Evolutionary conservation across 2,888 invertebrate genomes (phyloP), one percentile per base, ranked within the genome.

Genomic region (Catocala fraxini): DNA sequence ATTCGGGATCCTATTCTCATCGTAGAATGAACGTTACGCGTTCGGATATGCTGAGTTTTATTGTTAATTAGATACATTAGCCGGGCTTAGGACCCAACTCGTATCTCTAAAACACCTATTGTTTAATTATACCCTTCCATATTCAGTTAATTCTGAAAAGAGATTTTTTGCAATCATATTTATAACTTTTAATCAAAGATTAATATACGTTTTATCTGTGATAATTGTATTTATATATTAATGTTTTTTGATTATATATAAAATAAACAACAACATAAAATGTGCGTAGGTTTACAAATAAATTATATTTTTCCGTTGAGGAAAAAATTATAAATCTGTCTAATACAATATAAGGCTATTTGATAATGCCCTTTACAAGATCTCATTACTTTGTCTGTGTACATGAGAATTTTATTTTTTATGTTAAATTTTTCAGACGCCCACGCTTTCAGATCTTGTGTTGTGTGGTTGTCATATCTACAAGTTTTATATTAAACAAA

Each of bases 281-380:
- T 39, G 0, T 6, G 35, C 6, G 35, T 39, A 39, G 35, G 35
- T 39, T 39, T 39, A 9, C 9, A 39, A 9, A 11, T 25, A 47
- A 51, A 48, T 48, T 41, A 25, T 49, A 33, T 43, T 53, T 34
- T 42, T 41, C 15, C 9, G 47, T 41, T 47, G 12, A 15, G 3
- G 11, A 35, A 45, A 25, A 3, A 55, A 65, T 64, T 45, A 25
- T 57, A 48, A 43, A 15, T 11, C 33, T 43, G 12, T 49, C 48
- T 51, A 12, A 39, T 57, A 57, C 33, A 10, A 49, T 12, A 13
- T 34, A 45, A 45, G 39, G 35, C 33, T 63, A 64, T 60, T 68
- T 35, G 35, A 39, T 39, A 39, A 39, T 39, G 35, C 9, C 9
- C 6, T 9, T 39, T 39, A 39, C 35, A 39, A 39, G 9, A 39